Conservation (phyloP, 2,113 vertebrate species). For the Rhabdornis inornatus region DNA sequence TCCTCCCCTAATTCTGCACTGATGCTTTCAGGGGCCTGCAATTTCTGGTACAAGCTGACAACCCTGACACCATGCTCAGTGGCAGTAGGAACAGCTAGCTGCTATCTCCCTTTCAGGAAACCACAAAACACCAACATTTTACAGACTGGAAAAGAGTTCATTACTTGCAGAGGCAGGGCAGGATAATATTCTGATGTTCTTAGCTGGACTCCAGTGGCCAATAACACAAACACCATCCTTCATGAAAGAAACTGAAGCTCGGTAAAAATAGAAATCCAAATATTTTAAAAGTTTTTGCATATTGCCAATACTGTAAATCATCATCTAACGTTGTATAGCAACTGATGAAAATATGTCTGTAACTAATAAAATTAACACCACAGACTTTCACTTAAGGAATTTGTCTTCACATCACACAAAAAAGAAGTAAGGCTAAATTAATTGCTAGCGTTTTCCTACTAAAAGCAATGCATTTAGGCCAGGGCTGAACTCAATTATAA, state of each 20-base stretch:
- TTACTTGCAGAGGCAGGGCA: background rate
- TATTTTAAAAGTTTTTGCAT: background rate
- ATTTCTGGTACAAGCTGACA: background rate
- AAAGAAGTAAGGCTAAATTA: background rate
- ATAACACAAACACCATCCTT: background rate
- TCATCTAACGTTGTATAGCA: background rate
- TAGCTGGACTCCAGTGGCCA: background rate
- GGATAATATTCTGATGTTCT: background rate
- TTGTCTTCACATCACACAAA: background rate
- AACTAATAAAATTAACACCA: background rate
- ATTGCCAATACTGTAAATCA: background rate
- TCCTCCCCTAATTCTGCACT: background rate
- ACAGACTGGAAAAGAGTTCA: background rate
- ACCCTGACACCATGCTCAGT: background rate
- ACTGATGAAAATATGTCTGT: background rate
- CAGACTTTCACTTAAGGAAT: background rate
- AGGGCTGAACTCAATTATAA: background rate
- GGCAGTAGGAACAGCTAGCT: background rate
- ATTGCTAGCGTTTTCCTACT: background rate
- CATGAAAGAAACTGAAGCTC: background rate
- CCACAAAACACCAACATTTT: background rate
- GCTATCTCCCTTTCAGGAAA: background rate
- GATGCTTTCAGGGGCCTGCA: background rate
- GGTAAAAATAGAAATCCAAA: slow-evolving; percentile 34
- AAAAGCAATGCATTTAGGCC: background rate